Evolutionary conservation across 2,797 vertebrate genomes (phyloP).

Genomic region (Danio albolineatus): DNA sequence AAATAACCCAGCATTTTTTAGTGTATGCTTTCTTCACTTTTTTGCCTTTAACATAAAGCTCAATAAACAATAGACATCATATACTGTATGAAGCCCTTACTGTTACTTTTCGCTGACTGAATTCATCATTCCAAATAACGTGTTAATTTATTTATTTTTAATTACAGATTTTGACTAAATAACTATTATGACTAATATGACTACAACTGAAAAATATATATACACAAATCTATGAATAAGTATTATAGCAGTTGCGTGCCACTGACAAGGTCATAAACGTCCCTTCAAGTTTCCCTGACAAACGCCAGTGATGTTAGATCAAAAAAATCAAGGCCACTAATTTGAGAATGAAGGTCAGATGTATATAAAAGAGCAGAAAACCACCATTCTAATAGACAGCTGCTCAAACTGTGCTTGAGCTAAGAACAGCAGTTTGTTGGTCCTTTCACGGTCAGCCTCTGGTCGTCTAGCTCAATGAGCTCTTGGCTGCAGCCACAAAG

Average conservation of each 20-base stretch:
- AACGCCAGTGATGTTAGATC: neutral
- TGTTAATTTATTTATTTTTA: no score
- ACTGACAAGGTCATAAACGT: neutral
- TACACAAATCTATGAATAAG: neutral
- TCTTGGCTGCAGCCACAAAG: neutral
- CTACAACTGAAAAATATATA: neutral
- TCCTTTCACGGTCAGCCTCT: neutral
- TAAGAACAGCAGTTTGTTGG: neutral
- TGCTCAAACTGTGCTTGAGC: slow-evolving; percentile 9
- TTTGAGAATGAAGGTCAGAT: neutral
- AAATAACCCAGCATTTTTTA: no score
- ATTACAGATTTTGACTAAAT: neutral
- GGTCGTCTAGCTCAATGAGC: neutral
- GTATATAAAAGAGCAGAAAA: neutral
- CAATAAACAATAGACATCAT: no score
- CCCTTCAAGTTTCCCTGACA: neutral
- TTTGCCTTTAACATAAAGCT: no score
- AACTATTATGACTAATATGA: no score
- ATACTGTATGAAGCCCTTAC: neutral
- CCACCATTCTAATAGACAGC: neutral
- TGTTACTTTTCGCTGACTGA: neutral
- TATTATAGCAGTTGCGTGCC: neutral
- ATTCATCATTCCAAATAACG: neutral
- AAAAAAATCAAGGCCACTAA: neutral
- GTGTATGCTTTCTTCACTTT: no score